A percentile compares a stretch with the other conserved stretches of the same genome.
These are phyloP conservation scores for Tanypteryx hageni DNA, from an alignment of 2,888 invertebrate species.

Conservation along the genomic window DNA sequence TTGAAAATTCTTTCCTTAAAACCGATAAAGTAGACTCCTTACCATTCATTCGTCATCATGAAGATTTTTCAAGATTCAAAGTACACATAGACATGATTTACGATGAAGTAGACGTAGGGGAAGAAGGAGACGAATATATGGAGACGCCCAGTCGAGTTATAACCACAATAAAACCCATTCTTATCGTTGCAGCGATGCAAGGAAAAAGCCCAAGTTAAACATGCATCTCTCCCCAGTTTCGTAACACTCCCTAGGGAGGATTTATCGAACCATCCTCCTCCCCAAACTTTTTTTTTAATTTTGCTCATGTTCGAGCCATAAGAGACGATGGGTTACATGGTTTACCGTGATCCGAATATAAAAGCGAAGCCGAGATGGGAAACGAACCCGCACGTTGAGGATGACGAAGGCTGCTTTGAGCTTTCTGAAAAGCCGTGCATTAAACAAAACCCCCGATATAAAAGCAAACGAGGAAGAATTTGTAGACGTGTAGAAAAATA, in stretches of 20 bases:
- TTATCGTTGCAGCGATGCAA: no score
- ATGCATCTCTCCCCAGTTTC: no score
- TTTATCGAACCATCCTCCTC: background rate
- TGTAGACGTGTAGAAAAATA: background rate
- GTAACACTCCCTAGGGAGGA: background rate
- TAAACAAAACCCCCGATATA: background rate
- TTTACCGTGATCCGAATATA: constrained; percentile 1
- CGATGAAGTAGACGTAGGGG: no score
- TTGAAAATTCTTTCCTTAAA: no score
- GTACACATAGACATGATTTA: no score
- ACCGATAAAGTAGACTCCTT: no score
- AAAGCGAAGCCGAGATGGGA: background rate
- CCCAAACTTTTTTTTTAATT: background rate
- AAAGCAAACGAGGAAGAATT: background rate
- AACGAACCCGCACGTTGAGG: background rate
- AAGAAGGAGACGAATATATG: no score
- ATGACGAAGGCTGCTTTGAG: background rate
- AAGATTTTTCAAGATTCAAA: no score
- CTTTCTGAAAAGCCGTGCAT: background rate
- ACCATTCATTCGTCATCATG: no score
- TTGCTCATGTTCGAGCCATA: constrained; percentile 12
- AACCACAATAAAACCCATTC: no score
- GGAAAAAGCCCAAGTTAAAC: no score
- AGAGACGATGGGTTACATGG: background rate
- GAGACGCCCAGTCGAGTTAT: no score